These are phyloP conservation scores for Phenganax marumi DNA, from an alignment of 92 coral and sea anemone genomes.

Conservation along the genomic window DNA sequence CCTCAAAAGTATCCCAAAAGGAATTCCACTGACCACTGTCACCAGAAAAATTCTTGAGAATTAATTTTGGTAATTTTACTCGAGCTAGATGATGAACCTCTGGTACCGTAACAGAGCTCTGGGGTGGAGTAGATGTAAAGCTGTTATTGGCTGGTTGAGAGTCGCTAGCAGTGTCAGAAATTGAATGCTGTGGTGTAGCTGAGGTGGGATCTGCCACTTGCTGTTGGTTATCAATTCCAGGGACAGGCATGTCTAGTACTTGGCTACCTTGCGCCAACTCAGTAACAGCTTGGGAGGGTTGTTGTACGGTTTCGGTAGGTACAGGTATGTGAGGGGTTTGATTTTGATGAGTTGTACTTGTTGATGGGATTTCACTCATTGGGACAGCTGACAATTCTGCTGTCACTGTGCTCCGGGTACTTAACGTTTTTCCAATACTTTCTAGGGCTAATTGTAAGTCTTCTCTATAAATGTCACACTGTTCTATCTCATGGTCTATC, in stretches of 20 bases:
- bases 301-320: background rate
- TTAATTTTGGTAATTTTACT: conserved; percentile 56
- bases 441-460: conserved; percentile 23
- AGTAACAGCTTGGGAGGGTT: background rate
- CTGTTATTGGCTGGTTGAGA: too few relatives aligned
- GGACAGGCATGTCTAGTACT: background rate
- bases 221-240: background rate
- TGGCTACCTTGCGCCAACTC: background rate
- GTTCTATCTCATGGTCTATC: conserved; percentile 46
- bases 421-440: conserved; percentile 18
- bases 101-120: background rate
- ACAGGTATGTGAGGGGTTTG: background rate
- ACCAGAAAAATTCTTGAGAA: conserved; percentile 52
- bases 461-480: conserved; percentile 29
- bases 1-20: conserved; percentile 62
- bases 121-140: background rate
- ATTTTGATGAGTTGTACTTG: background rate
- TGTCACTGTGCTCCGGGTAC: conserved; percentile 3
- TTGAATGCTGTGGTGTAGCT: background rate
- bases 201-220: background rate
- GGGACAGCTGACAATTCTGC: background rate
- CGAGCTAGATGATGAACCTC: conserved; percentile 18
- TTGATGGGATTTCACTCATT: background rate
- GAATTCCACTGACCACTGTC: conserved; percentile 55
- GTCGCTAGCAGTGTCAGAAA: background rate